A percentile compares a stretch with the other conserved stretches of the same genome.
phyloP scores from a whole-genome alignment of 2,888 invertebrate species.

The Chaetogeoica ovagalla region DNA sequence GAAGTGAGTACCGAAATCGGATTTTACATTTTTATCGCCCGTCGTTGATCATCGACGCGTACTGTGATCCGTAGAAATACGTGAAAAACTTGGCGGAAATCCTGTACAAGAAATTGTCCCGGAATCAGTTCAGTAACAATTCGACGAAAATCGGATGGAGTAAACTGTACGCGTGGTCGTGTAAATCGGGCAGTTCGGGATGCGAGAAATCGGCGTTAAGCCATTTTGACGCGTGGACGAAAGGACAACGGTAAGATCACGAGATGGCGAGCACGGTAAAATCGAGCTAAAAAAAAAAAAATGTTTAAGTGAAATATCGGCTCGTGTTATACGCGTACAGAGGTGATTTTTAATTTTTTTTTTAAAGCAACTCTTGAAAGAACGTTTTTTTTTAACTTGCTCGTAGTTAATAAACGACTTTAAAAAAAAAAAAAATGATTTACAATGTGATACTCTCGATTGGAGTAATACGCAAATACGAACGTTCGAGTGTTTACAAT shows the following conservation, averaged over 20 bases:
- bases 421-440: neutral
- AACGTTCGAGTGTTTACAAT: neutral
- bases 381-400: neutral
- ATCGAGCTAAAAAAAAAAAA: too few species aligned
- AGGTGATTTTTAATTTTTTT: neutral
- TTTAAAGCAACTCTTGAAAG: neutral
- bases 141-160: constrained; percentile 23
- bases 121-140: neutral
- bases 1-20: neutral
- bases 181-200: neutral
- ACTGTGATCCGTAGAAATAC: neutral
- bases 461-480: neutral
- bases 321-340: too few species aligned
- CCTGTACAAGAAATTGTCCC: constrained; percentile 6
- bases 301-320: too few species aligned
- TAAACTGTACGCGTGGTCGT: constrained; percentile 18
- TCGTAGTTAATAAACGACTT: neutral
- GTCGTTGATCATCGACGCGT: neutral
- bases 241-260: constrained; percentile 1
- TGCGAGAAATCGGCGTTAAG: neutral
- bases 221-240: constrained; percentile 22
- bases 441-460: neutral
- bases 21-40: too few species aligned
- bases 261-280: too few species aligned
- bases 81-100: constrained; percentile 5